Evolutionary conservation across 2,888 invertebrate genomes (phyloP).

Genomic region (Listrodromus nycthemerus): DNA sequence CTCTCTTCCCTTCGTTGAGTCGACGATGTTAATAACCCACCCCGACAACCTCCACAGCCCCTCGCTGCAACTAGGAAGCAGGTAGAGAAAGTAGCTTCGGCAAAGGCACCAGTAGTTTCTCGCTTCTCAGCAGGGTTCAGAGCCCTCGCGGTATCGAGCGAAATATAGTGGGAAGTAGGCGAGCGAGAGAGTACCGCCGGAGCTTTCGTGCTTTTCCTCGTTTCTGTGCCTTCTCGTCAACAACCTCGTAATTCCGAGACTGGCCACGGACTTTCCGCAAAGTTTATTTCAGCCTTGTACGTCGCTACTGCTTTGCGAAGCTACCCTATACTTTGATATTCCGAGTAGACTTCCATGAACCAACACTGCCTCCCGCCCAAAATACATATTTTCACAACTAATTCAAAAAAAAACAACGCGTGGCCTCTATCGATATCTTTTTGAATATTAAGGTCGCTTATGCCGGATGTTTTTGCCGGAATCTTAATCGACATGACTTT

Average conservation of each 20-base stretch:
- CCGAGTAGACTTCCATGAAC: too few relatives aligned
- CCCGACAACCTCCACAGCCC: background rate
- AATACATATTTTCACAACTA: constrained; percentile 7
- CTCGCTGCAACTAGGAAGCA: background rate
- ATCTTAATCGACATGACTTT: too few relatives aligned
- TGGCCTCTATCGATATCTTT: background rate
- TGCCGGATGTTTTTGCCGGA: background rate
- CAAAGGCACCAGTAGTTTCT: constrained; percentile 34
- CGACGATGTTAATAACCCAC: constrained; percentile 35
- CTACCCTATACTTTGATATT: constrained; percentile 6
- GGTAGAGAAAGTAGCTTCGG: constrained; percentile 12
- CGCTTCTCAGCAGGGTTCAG: constrained; percentile 41
- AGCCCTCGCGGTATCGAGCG: constrained; percentile 49
- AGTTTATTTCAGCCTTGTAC: constrained; percentile 37
- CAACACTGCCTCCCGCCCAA: background rate
- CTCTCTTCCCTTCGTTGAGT: constrained; percentile 3
- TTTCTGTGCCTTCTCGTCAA: constrained; percentile 47
- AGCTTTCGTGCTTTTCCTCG: constrained; percentile 47
- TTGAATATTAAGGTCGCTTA: background rate
- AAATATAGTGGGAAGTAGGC: constrained; percentile 34
- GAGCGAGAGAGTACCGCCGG: background rate
- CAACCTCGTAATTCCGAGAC: constrained; percentile 50
- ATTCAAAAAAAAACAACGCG: background rate
- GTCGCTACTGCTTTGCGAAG: constrained; percentile 1
- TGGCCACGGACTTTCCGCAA: constrained; percentile 38